phyloP scores from a whole-genome alignment of 1,140 invertebrate genomes.

The Drosophila ficusphila region DNA sequence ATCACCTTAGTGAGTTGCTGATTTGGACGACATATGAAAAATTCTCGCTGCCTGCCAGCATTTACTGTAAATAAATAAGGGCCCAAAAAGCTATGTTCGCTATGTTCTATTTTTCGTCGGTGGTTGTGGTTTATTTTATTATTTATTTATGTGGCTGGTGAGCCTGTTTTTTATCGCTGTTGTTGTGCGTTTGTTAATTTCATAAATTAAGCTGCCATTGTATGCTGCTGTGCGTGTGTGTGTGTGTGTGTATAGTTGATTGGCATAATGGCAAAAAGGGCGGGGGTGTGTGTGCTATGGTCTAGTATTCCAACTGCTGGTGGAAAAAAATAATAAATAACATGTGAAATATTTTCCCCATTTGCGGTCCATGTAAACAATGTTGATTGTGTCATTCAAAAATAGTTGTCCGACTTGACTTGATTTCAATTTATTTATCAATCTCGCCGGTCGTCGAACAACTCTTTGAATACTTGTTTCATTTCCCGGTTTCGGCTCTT shows the following conservation, averaged over 20 bases:
- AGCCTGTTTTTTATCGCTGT: conserved; percentile 28
- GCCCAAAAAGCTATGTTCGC: conserved; percentile 26
- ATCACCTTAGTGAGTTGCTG: conserved; percentile 52
- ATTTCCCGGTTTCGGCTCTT: conserved; percentile 20
- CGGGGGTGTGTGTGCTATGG: neutral
- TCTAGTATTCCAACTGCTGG: conserved; percentile 5
- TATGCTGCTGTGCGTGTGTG: conserved; percentile 8
- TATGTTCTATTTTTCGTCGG: conserved; percentile 14
- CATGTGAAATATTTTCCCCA: conserved; percentile 33
- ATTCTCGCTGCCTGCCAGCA: conserved; percentile 46
- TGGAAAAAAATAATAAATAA: conserved; percentile 20
- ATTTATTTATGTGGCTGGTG: conserved; percentile 63
- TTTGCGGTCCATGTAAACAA: conserved; percentile 42
- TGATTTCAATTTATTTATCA: conserved; percentile 70
- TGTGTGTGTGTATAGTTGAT: conserved; percentile 29
- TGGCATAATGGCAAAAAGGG: conserved; percentile 34
- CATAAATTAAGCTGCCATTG: conserved; percentile 70
- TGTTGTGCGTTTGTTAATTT: conserved; percentile 69
- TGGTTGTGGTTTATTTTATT: conserved; percentile 57
- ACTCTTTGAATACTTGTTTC: conserved; percentile 37
- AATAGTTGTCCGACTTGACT: conserved; percentile 50
- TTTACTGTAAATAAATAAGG: conserved; percentile 56
- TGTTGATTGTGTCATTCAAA: conserved; percentile 45
- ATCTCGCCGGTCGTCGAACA: conserved; percentile 28
- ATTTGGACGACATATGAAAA: conserved; percentile 70